Percentiles rank a stretch among this genome's conserved stretches.
phyloP scores from a whole-genome alignment of 2,113 vertebrate genomes.

The Penelope pileata region DNA sequence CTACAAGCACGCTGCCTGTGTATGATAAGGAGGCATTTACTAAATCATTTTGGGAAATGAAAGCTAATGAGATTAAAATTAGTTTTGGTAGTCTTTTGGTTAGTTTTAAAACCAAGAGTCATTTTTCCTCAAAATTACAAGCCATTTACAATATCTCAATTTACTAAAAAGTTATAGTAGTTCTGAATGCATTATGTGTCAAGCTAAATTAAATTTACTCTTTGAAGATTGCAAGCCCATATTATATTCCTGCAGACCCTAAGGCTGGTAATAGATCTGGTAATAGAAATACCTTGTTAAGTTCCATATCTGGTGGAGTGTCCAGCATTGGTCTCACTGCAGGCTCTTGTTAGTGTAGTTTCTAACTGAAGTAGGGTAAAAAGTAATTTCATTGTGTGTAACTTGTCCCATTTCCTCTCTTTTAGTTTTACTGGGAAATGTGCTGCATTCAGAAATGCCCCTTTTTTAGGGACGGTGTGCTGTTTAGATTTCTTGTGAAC shows the following conservation, averaged over 20 bases:
- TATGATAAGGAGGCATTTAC: constrained; percentile 14
- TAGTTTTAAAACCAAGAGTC: neutral
- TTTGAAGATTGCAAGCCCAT: neutral
- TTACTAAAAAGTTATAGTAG: neutral
- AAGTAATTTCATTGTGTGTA: constrained; percentile 1
- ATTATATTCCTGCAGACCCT: neutral
- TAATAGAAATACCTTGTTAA: neutral
- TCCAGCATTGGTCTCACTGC: neutral
- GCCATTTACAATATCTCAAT: neutral
- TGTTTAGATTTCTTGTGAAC: neutral
- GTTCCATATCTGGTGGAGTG: neutral
- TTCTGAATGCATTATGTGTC: neutral
- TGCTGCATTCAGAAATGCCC: neutral
- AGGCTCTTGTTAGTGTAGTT: neutral
- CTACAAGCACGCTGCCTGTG: neutral
- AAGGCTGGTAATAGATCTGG: neutral
- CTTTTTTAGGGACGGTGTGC: neutral
- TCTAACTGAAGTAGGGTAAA: neutral
- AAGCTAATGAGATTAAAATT: neutral
- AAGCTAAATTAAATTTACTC: neutral
- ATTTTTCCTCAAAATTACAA: neutral
- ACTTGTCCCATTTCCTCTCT: neutral
- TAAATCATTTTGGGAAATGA: neutral
- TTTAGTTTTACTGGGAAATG: neutral
- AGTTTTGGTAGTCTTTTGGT: neutral